Conservation (phyloP, 2,113 vertebrate species). For the Haemorhous mexicanus region DNA sequence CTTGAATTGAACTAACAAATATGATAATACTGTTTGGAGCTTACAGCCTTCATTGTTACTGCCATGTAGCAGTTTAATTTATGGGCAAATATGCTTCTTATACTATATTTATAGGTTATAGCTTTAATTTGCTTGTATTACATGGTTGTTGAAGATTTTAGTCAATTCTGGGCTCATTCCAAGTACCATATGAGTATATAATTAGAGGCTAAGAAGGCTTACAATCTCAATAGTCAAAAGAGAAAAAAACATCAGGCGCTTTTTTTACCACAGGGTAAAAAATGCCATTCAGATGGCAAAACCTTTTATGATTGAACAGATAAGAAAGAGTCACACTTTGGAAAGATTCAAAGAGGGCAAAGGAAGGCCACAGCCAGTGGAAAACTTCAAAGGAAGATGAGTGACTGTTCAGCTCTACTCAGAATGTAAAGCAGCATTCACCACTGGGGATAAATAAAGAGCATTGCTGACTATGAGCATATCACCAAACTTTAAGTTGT, state of each 20-base stretch:
- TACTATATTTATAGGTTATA: background rate
- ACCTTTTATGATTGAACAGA: background rate
- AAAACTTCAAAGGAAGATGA: background rate
- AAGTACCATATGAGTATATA: background rate
- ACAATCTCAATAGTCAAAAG: background rate
- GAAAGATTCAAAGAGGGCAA: background rate
- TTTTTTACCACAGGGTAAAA: background rate
- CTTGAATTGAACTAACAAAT: background rate
- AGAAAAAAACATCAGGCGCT: background rate
- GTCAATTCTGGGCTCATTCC: accelerated
- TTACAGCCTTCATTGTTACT: background rate
- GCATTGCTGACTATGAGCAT: background rate
- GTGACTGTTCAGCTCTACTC: background rate
- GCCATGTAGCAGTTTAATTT: background rate
- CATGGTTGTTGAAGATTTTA: background rate
- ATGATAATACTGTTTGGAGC: background rate
- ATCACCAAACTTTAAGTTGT: background rate
- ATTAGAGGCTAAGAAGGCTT: background rate
- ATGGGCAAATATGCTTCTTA: background rate
- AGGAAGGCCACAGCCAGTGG: background rate
- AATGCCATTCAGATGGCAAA: background rate
- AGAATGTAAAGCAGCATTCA: background rate
- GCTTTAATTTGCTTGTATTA: background rate
- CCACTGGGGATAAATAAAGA: background rate
- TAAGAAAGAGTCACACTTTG: background rate